Evolutionary conservation across 2,113 vertebrate genomes (phyloP), one percentile per base, ranked within the genome.

Genomic region (Circaetus cinerascens): DNA sequence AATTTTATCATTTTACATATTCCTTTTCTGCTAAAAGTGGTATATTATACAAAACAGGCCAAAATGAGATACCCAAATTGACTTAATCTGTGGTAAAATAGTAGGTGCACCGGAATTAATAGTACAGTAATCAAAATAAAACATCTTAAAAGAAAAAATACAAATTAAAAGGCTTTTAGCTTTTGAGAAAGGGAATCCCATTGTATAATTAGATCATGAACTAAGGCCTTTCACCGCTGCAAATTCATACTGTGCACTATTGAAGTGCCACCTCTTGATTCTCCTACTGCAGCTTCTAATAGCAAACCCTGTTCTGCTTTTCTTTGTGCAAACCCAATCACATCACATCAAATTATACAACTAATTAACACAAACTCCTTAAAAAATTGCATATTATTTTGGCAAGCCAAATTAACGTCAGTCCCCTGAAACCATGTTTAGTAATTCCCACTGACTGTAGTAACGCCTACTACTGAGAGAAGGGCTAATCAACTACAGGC

Each of bases 381-480:
- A 80, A 97, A 97, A 96, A 98, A 97, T 89, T 93, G 88, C 96
- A 94, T 95, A 97, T 95, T 97, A 97, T 98, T 96, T 96, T 97
- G 97, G 96, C 82, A 96, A 97, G 87, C 73, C 97, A 97, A 95
- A 95, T 95, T 81, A 96, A 93, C 12, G 21, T 80, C 97, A 95
- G 93, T 95, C 95, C 82, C 90, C 91, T 91, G 93, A 96, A 86
- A 93, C 95, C 86, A 91, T 76, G 71, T 93, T 96, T 86, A 96
- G 92, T 85, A 95, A 96, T 97, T 97, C 93, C 93, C 59, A 92
- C 83, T 81, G 95, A 96, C 88, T 79, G 29, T 59, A 86, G 96
- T 77, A 93, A 91, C 46, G 68, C 91, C 60, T 76, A 89, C 88
- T 97, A 98, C 95, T 91, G 97, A 97, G 96, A 96, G 93, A 50